Evolutionary conservation across 2,888 invertebrate species (phyloP), one percentile per base, ranked within the genome.

Genomic region (Lasioglossum malachurum): DNA sequence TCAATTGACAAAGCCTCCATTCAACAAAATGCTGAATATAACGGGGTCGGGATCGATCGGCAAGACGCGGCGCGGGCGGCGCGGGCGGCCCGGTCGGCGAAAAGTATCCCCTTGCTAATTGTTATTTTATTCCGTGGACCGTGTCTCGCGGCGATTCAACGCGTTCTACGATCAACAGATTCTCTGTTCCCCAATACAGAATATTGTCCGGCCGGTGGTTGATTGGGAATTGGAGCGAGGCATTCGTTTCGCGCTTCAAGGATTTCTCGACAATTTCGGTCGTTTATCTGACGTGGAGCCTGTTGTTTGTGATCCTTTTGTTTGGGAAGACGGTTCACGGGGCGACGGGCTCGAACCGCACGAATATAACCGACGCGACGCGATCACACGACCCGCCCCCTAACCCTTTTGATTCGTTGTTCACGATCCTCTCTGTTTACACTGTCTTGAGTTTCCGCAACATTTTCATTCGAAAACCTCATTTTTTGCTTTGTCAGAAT

Each of bases 171-270:
- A 80, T 38, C 67, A 67, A 83, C 69, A 69, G 64, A 84, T 83
- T 86, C 82, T 79, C 71, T 86, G 16, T 35, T 86, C 82, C 75
- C 35, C 81, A 57, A 86, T 86, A 82, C 23, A 81, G 83, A 87
- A 81, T 78, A 78, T 57, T 53, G 71, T 53, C 57, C 72, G 57
- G 53, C 80, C 85, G 81, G 41, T 75, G 78, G 81, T 85, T 91
- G 86, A 90, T 90, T 90, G 91, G 86, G 91, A 91, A 91, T 78
- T 91, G 90, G 91, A 83, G 91, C 91, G 91, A 90, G 87, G 73
- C 86, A 84, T 88, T 91, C 86, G 91, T 87, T 91, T 91, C 86
- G 88, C 88, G 91, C 91, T 91, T 90, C 91, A 90, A 77, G 80
- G 88, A 87, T 88, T 92, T 77, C 84, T 83, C 91, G 74, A 87